These are phyloP conservation scores for Megatriorchis doriae DNA, from an alignment of 2,113 vertebrate genomes.

Conservation along the genomic window DNA sequence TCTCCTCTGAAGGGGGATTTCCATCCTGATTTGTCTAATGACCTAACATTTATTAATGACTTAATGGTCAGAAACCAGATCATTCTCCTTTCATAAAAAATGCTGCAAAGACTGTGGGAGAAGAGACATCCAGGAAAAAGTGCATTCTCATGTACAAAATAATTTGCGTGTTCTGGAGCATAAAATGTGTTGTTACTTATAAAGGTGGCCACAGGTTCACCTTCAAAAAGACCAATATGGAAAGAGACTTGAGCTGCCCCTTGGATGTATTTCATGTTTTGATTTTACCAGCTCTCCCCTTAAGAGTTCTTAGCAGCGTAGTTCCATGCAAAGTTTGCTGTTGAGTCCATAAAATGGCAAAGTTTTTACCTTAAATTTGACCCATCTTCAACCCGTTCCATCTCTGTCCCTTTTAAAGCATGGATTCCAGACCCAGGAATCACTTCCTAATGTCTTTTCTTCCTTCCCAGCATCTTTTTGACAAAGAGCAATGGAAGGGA, in stretches of 20 bases:
- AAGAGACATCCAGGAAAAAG: not conserved
- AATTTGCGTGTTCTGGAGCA: not conserved
- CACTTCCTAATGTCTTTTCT: not conserved
- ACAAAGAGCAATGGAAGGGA: fast-evolving
- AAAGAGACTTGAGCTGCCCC: not conserved
- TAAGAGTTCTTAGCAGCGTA: not conserved
- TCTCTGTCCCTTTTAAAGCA: not conserved
- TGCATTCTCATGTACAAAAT: not conserved
- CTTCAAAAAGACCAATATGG: not conserved
- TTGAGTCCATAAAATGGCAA: not conserved
- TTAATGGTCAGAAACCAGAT: not conserved
- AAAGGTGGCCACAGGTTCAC: fast-evolving
- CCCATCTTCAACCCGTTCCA: not conserved
- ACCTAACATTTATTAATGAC: not conserved
- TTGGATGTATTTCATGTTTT: not conserved
- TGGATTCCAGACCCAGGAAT: not conserved
- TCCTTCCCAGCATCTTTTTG: not conserved
- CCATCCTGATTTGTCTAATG: not conserved
- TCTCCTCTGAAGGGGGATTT: not conserved
- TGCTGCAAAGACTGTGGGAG: not conserved
- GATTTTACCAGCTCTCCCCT: not conserved
- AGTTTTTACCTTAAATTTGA: not conserved
- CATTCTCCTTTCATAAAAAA: not conserved
- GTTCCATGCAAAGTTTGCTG: not conserved
- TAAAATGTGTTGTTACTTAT: not conserved